phyloP scores from a whole-genome alignment of 2,113 vertebrate genomes.

The Parus major region DNA sequence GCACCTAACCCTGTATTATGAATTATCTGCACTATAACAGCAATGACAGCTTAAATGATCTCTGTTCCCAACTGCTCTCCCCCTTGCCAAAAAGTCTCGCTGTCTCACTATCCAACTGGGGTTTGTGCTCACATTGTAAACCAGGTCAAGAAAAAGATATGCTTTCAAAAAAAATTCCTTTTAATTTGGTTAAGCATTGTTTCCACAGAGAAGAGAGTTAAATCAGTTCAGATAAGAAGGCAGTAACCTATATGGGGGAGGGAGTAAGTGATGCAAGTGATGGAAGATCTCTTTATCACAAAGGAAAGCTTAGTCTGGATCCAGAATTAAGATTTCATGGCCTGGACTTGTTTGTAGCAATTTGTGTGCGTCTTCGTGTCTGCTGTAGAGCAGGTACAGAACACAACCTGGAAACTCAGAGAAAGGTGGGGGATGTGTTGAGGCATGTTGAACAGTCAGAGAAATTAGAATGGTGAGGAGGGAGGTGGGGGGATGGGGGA shows the following conservation, averaged over 20 bases:
- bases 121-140: neutral
- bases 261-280: neutral
- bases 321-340: neutral
- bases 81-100: neutral
- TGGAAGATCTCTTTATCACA: neutral
- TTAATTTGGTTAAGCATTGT: neutral
- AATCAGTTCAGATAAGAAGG: neutral
- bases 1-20: neutral
- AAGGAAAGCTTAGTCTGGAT: neutral
- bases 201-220: neutral
- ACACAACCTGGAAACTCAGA: neutral
- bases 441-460: neutral
- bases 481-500: too few species aligned
- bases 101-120: neutral
- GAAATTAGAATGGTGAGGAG: neutral
- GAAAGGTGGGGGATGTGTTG: neutral
- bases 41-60: neutral
- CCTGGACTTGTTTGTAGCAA: neutral
- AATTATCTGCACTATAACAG: neutral
- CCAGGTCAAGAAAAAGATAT: neutral
- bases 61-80: neutral
- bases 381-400: neutral
- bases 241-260: neutral
- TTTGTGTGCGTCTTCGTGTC: neutral
- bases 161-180: accelerated